Evolutionary conservation across 2,797 vertebrate genomes (phyloP).

Genomic region (Prionace glauca): DNA sequence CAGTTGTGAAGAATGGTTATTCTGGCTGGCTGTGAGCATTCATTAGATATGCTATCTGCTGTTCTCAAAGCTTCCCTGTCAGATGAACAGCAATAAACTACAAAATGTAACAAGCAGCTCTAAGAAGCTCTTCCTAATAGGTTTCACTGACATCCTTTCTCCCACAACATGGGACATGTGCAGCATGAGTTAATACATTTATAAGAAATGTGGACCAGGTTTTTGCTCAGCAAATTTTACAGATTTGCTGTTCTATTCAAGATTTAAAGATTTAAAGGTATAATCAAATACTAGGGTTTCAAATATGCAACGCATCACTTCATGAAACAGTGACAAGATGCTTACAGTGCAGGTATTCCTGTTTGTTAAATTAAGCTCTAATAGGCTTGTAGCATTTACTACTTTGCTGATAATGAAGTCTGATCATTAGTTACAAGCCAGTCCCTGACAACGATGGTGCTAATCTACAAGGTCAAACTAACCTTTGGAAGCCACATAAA

Average conservation of each 20-base stretch:
- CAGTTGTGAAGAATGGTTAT: neutral
- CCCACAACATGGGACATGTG: neutral
- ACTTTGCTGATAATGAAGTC: neutral
- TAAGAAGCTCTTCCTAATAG: neutral
- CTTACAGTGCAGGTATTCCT: neutral
- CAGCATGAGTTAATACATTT: neutral
- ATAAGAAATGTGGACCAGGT: neutral
- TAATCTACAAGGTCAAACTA: neutral
- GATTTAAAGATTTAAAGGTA: neutral
- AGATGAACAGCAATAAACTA: neutral
- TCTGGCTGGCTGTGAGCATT: neutral
- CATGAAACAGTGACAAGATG: neutral
- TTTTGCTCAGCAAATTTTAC: neutral
- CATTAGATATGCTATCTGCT: neutral
- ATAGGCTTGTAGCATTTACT: neutral
- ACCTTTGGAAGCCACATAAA: neutral
- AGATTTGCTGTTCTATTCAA: neutral
- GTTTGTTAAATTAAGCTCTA: neutral
- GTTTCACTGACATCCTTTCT: neutral
- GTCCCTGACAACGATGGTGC: neutral
- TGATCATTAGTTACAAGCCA: neutral
- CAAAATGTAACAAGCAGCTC: neutral
- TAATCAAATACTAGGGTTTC: neutral
- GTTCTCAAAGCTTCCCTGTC: neutral
- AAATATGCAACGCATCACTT: neutral